phyloP scores from a whole-genome alignment of 2,113 vertebrate species.

The Herpailurus yagouaroundi region DNA sequence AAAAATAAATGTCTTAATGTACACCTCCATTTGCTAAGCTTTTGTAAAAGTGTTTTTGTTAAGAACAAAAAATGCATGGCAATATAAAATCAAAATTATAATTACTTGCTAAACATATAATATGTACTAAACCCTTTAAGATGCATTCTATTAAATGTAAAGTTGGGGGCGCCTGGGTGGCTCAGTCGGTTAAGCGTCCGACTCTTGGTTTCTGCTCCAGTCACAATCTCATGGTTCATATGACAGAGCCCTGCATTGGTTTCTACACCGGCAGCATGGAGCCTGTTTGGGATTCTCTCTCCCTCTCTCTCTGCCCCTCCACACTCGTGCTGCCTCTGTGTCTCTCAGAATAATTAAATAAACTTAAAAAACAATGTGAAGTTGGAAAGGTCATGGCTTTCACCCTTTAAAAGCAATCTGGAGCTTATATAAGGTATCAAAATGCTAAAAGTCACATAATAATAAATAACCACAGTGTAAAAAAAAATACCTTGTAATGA shows the following conservation, averaged over 20 bases:
- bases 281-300: too few relatives aligned
- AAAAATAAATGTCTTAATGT: constrained; percentile 10
- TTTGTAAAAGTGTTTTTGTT: background rate
- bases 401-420: background rate
- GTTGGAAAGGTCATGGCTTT: background rate
- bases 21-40: background rate
- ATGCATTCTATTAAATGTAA: background rate
- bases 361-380: background rate
- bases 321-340: too few relatives aligned
- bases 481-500: background rate
- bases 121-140: background rate
- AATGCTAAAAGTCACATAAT: constrained; percentile 11
- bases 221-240: too few relatives aligned
- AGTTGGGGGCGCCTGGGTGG: background rate
- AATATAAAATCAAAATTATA: constrained; percentile 45
- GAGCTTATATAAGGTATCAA: background rate
- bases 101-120: background rate
- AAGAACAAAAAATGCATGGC: background rate
- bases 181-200: too few relatives aligned
- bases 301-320: too few relatives aligned
- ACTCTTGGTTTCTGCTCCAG: too few relatives aligned
- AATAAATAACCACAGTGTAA: background rate
- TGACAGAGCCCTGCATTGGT: too few relatives aligned
- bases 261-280: too few relatives aligned
- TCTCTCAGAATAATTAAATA: too few relatives aligned